Base-by-base conservation (phyloP, 2,888 invertebrate species). In the Volucella bombylans region DNA sequence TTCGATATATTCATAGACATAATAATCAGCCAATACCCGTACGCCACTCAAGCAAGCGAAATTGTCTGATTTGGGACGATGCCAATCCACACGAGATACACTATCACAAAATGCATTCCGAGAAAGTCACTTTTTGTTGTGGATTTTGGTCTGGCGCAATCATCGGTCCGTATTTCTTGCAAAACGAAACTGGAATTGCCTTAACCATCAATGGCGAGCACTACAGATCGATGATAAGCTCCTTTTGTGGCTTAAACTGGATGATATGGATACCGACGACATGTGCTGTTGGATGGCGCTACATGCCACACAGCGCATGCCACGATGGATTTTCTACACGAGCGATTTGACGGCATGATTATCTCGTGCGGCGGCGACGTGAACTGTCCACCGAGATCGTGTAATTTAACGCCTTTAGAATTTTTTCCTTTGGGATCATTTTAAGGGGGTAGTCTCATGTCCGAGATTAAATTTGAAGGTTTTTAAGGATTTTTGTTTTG, bases 331-430 rank as follows among this genome's bases (percentile, higher is more conserved):
- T 12, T 47, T 49, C 31, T 64, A 31, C 47, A 64, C 18, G 31
- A 64, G 49, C 45, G 47, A 64, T 64, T 49, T 64, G 64, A 64
- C 47, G 47, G 43, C 31, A 45, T 47, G 47, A 47, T 64, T 15
- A 47, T 64, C 47, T 64, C 47, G 12, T 18, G 47, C 23, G 39
- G 23, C 45, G 18, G 14, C 31, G 15, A 64, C 47, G 49, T 14
- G 14, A 49, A 14, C 18, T 64, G 67, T 41, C 38, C 52, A 18
- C 18, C 18, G 18, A 18, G 18, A 18, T 52, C 52, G 18, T 18
- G 14, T 15, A 67, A 39, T 39, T 67, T 8, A 39, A 38, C 39
- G 10, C 39, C 49, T 4, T 49, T n/a, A 3, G 47, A 3, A n/a
- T 49, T 49, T 9, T 52, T n/a, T n/a, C n/a, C n/a, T n/a, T n/a